Evolutionary conservation across 2,113 vertebrate species (phyloP), one percentile per base, ranked within the genome.

Genomic region (Dromiciops gliroides): DNA sequence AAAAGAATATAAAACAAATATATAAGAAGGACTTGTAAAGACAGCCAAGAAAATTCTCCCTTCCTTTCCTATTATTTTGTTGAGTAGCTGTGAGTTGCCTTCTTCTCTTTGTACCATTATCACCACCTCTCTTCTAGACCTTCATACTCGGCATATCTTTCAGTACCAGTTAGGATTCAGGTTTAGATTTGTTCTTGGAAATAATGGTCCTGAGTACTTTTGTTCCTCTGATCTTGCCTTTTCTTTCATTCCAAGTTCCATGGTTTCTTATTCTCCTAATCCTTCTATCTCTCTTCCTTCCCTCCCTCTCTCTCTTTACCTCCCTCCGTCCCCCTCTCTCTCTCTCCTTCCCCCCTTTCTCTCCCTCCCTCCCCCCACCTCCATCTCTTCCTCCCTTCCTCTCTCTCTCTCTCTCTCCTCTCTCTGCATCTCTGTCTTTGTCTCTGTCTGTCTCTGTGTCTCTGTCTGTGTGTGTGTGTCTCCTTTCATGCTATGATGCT

Each of bases 271-370:
- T 19, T 83, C 8, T 44, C 44, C n/a, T 44, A 44, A 83, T 83
- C 6, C n/a, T n/a, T n/a, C n/a, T n/a, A n/a, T 83, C 7, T 56
- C 8, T 16, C 3, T 5, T 3, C 26, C 11, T 0, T 28, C 26
- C 14, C 53, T 28, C 53, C 14, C 26, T 10, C 8, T 3, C 26
- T 28, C 2, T 10, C n/a, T n/a, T 14, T 51, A 14, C 16, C 8
- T 51, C 10, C 16, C 50, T 51, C 25, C 6, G 9, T 9, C 26
- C 11, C 1, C 14, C 26, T 28, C 53, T 28, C 53, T 28, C 26
- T 10, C 8, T 3, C 26, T 28, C 2, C 26, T 7, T 50, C 50
- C 50, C 10, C 50, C 50, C n/a, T n/a, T n/a, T n/a, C n/a, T n/a
- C n/a, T 3, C 26, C 11, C 1, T 28, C 26, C 14, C 53, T 28